Evolutionary conservation across 2,113 vertebrate species (phyloP).

Genomic region (human (Homo sapiens)): DNA sequence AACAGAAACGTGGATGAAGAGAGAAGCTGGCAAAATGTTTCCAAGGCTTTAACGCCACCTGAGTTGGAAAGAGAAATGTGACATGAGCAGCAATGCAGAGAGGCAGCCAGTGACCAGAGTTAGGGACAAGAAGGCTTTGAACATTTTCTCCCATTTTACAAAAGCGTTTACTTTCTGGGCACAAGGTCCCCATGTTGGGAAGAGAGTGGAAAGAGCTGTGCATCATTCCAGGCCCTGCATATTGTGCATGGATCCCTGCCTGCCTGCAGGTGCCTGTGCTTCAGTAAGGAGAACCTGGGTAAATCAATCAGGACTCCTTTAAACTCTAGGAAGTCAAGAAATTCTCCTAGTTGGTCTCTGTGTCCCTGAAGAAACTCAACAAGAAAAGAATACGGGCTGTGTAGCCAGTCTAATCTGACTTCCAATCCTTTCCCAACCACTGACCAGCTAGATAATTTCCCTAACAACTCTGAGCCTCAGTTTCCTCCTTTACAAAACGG

Average conservation of each 20-base stretch:
- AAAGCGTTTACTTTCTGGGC: neutral
- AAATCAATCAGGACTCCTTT: neutral
- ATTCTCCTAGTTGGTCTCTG: neutral
- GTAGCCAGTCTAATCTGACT: neutral
- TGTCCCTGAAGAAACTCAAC: neutral
- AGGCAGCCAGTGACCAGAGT: neutral
- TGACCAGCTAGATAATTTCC: neutral
- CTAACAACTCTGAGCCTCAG: neutral
- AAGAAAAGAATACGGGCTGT: neutral
- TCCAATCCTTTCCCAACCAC: neutral
- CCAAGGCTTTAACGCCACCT: neutral
- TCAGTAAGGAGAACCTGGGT: neutral
- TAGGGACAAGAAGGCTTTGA: neutral
- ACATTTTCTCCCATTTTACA: neutral
- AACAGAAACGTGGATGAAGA: neutral
- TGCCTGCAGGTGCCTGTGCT: accelerated
- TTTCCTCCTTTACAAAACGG: neutral
- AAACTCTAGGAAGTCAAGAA: neutral
- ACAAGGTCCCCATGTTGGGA: neutral
- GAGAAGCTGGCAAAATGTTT: neutral
- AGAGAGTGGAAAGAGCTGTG: neutral
- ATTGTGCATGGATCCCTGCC: neutral
- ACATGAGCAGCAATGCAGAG: neutral
- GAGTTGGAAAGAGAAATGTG: neutral
- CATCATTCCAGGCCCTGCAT: accelerated